Evolutionary conservation across 1,140 invertebrate genomes (phyloP), one percentile per base, ranked within the genome.

Genomic region (Eulimnadia texana): DNA sequence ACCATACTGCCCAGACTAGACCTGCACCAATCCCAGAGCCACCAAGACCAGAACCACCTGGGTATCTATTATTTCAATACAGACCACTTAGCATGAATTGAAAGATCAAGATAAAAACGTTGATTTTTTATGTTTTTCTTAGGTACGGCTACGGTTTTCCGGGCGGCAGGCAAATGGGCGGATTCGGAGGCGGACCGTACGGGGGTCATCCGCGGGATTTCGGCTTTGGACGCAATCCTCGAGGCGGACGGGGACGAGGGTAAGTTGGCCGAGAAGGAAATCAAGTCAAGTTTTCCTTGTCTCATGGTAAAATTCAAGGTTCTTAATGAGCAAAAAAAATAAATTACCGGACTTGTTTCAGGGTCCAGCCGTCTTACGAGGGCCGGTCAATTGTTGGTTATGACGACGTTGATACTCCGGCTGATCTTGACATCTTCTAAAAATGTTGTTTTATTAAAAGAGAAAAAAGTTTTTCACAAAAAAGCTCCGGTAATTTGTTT

Each of bases 341-440:
- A 28, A 62, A 23, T 20, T 33, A 22, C 57, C 50, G 63, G 58
- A 60, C 61, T 63, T 33, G 61, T 63, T 64, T 22, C 63, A 67
- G 58, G 60, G 57, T 51, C 57, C 59, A 54, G 66, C 66, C 71
- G 64, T 67, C 68, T 53, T 67, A 70, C 51, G 80, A 79, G 67
- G 75, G 76, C 64, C 80, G 87, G 71, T 78, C 82, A 71, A 77
- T 88, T 69, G 78, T 89, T 75, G 83, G 80, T 72, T 90, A 90
- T 79, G 82, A 84, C 77, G 86, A 90, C 78, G 79, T 90, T 76
- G 86, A 89, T 77, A 84, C 84, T 68, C 84, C 83, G 70, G 77
- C 77, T 63, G 85, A 88, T 72, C 78, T 77, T 68, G 84, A 86
- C 68, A 75, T 81, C 72, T 83, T 83, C 71, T 84, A 76, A 77